Conservation (phyloP, 2,113 vertebrate species). For the Tragelaphus scriptus region DNA sequence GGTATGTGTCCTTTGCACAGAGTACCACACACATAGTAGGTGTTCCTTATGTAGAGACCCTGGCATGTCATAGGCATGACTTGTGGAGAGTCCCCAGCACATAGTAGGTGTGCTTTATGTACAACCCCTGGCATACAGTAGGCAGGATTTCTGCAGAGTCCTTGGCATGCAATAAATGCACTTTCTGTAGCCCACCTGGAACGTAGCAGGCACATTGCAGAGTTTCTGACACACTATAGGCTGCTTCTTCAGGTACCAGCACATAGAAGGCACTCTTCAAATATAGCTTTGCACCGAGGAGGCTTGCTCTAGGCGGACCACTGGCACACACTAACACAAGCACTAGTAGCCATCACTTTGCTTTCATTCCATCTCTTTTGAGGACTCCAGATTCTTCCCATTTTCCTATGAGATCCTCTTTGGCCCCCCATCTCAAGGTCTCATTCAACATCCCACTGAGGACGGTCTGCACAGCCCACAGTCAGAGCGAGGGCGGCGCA, state of each 20-base stretch:
- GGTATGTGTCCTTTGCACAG: not conserved
- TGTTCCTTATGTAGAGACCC: not conserved
- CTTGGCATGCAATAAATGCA: not conserved
- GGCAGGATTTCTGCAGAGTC: not conserved
- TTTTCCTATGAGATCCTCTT: not conserved
- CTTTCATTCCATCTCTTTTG: not conserved
- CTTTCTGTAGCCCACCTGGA: not conserved
- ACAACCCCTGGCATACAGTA: not conserved
- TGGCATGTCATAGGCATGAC: not conserved
- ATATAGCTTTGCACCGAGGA: not conserved
- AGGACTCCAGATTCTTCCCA: not conserved
- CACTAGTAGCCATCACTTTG: not conserved
- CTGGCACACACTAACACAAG: not conserved
- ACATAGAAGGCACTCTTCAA: not conserved
- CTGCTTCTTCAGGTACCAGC: not conserved
- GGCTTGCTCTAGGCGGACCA: not conserved
- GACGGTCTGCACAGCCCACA: rapidly evolving
- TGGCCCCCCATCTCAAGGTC: not conserved
- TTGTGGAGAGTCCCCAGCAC: not conserved
- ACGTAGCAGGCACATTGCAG: not conserved
- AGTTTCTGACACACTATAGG: not conserved
- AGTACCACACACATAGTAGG: not conserved
- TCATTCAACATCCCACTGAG: not conserved
- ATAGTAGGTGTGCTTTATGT: not conserved
- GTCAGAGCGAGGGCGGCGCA: not conserved